phyloP scores from a whole-genome alignment of 2,888 invertebrate genomes.

The Macrophya alboannulata region DNA sequence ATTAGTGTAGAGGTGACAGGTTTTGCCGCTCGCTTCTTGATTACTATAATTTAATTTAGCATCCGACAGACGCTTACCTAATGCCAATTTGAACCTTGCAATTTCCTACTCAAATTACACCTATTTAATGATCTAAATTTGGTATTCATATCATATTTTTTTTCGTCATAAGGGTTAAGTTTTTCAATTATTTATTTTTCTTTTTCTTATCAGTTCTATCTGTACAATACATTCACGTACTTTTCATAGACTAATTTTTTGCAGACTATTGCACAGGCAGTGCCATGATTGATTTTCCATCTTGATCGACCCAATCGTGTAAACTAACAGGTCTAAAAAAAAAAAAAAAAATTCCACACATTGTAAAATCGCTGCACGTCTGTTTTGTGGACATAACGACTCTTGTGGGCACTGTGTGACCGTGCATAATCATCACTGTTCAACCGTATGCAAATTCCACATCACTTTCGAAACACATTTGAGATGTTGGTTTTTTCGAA shows the following conservation, averaged over 20 bases:
- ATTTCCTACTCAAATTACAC: not conserved
- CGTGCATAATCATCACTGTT: conserved; percentile 21
- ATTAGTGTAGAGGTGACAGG: conserved; percentile 1
- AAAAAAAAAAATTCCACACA: conserved; percentile 6
- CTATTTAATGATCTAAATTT: not conserved
- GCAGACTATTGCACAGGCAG: not conserved
- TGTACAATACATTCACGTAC: not conserved
- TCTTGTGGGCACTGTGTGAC: conserved; percentile 7
- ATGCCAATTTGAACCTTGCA: not conserved
- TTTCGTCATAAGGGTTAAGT: not conserved
- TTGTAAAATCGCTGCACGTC: conserved; percentile 22
- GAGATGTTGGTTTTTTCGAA: conserved; percentile 2
- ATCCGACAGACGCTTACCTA: not conserved
- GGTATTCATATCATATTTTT: not conserved
- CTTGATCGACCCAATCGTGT: not conserved
- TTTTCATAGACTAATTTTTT: not conserved
- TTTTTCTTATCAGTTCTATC: not conserved
- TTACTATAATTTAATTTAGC: not conserved
- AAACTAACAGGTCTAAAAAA: not conserved
- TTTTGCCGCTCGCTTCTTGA: not conserved
- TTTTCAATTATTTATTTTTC: not conserved
- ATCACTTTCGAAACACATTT: conserved; percentile 32
- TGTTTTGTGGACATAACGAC: conserved; percentile 11
- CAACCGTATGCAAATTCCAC: conserved; percentile 5
- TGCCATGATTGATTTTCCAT: conserved; percentile 12